A percentile compares a stretch with the other conserved stretches of the same genome.
phyloP scores from a whole-genome alignment of 2,888 invertebrate genomes.

The Scaptomyza parva region DNA sequence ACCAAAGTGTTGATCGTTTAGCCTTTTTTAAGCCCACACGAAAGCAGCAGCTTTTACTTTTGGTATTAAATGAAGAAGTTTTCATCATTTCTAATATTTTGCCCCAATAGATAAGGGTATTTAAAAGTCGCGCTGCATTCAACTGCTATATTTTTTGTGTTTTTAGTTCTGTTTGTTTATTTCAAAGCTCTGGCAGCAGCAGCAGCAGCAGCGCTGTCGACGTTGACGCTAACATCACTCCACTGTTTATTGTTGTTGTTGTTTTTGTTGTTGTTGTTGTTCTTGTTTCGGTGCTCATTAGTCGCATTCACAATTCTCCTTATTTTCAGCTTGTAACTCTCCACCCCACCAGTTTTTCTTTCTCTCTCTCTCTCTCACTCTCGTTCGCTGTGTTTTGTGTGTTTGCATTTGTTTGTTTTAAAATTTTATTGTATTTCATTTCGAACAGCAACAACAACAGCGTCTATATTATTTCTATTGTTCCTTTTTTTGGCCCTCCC shows the following conservation, averaged over 20 bases:
- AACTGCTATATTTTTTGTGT: conserved; percentile 14
- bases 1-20: background rate
- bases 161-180: conserved; percentile 59
- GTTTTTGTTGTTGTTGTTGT: conserved; percentile 44
- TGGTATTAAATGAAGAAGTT: background rate
- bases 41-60: background rate
- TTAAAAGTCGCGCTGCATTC: background rate
- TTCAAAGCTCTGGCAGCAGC: conserved; percentile 46
- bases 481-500: conserved; percentile 19
- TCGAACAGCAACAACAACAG: conserved; percentile 28
- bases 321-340: conserved; percentile 33
- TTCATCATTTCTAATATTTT: background rate
- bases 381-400: conserved; percentile 8
- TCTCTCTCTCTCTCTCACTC: background rate
- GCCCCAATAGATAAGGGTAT: background rate
- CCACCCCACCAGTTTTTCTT: background rate
- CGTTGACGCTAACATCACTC: conserved; percentile 15
- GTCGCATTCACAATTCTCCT: conserved; percentile 68
- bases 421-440: conserved; percentile 76
- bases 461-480: conserved; percentile 24
- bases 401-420: conserved; percentile 75
- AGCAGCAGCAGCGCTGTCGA: conserved; percentile 13
- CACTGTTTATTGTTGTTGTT: conserved; percentile 29
- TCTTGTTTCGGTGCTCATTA: conserved; percentile 68
- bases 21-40: background rate